These are phyloP conservation scores for Mus spicilegus DNA, from an alignment of 2,113 vertebrate species.

Conservation along the genomic window DNA sequence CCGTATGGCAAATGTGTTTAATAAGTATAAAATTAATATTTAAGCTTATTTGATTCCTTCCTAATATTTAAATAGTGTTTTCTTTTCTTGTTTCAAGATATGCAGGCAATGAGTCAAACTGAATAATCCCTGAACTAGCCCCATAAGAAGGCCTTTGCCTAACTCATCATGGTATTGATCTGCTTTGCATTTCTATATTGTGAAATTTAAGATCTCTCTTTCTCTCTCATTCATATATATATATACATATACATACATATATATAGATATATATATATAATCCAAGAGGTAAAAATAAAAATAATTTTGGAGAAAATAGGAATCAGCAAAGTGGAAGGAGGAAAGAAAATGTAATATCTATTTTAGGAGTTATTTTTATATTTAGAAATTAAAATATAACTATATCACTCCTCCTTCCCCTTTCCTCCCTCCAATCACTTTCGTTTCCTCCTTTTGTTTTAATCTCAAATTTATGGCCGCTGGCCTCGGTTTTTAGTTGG, in stretches of 20 bases:
- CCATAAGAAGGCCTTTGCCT: background rate
- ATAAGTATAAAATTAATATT: conserved; percentile 18
- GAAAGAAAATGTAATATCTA: background rate
- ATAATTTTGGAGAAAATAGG: too few species aligned
- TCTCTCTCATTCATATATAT: background rate
- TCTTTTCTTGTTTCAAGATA: background rate
- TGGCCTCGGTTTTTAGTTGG: background rate
- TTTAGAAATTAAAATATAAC: background rate
- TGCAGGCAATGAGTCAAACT: background rate
- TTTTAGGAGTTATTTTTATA: background rate
- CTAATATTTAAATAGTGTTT: background rate
- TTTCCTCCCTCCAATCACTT: background rate
- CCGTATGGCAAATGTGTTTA: background rate
- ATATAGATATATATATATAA: too few species aligned
- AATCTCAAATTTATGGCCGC: background rate
- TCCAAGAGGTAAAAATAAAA: too few species aligned
- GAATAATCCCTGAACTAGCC: conserved; percentile 16
- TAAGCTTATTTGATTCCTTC: background rate
- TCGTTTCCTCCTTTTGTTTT: background rate
- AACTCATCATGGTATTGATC: background rate
- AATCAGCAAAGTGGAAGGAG: background rate
- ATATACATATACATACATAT: too few species aligned
- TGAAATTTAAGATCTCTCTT: background rate
- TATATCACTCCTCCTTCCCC: background rate
- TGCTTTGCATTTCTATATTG: background rate